Percentiles rank a stretch among this genome's conserved stretches.
phyloP scores from a whole-genome alignment of 2,113 vertebrate genomes.

The Mormyrus iriodes region DNA sequence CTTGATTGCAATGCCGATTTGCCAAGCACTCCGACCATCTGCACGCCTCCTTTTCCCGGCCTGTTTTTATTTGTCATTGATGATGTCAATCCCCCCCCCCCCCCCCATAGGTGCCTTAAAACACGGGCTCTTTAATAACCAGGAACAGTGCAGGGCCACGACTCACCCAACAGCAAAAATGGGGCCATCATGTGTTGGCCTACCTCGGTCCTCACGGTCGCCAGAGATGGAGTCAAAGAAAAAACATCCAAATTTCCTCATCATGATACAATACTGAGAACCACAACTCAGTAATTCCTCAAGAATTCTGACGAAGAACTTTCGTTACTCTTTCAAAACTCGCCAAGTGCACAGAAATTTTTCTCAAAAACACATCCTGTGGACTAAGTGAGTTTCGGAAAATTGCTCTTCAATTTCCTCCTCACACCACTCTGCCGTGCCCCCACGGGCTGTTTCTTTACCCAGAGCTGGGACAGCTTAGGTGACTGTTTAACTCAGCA shows the following conservation, averaged over 20 bases:
- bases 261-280: background rate
- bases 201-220: slow-evolving; percentile 31
- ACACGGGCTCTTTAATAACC: slow-evolving; percentile 33
- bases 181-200: slow-evolving; percentile 41
- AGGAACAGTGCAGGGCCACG: background rate
- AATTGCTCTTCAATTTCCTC: background rate
- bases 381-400: background rate
- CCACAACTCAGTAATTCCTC: background rate
- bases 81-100: slow-evolving; percentile 34
- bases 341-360: background rate
- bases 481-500: background rate
- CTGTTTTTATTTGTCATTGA: slow-evolving; percentile 37
- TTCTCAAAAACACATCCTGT: background rate
- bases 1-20: slow-evolving; percentile 50
- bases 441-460: background rate
- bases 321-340: background rate
- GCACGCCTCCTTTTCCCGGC: slow-evolving; percentile 22
- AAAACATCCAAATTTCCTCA: background rate
- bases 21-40: slow-evolving; percentile 50
- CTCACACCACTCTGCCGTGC: background rate
- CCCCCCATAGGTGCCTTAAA: slow-evolving; percentile 35
- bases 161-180: slow-evolving; percentile 39
- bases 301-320: background rate
- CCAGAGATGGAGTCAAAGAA: slow-evolving; percentile 14
- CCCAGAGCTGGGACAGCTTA: background rate